Percentiles rank a stretch among this genome's conserved stretches.
These are phyloP conservation scores for Psettodes erumei DNA, from an alignment of 2,113 vertebrate species.

Conservation along the genomic window DNA sequence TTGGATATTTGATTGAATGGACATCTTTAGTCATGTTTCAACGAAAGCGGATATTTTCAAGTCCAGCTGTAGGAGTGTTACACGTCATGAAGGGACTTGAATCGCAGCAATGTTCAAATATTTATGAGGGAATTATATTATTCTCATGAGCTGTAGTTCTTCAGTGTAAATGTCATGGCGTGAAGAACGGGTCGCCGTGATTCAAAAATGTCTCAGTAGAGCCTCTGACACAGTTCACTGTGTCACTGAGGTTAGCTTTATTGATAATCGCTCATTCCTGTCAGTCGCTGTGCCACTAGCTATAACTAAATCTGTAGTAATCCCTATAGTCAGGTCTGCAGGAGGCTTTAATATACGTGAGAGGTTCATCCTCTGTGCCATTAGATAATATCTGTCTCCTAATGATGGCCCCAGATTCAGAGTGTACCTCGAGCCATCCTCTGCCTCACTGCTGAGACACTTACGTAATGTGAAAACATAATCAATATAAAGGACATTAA, in stretches of 20 bases:
- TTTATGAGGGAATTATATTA: not conserved
- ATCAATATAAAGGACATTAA: conserved; percentile 27
- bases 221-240: conserved; percentile 21
- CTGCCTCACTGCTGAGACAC: conserved; percentile 16
- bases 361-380: conserved; percentile 55
- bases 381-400: conserved; percentile 65
- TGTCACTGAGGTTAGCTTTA: conserved; percentile 27
- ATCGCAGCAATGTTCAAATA: conserved; percentile 1
- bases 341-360: conserved; percentile 58
- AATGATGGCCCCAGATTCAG: conserved; percentile 30
- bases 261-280: conserved; percentile 53
- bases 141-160: not conserved
- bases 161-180: not conserved
- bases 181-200: conserved; percentile 3
- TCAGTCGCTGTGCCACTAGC: conserved; percentile 23
- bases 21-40: not conserved
- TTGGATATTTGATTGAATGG: not conserved
- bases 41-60: not conserved
- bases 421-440: conserved; percentile 10
- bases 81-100: not conserved
- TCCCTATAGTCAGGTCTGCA: conserved; percentile 54
- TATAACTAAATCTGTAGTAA: conserved; percentile 61
- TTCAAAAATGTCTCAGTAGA: conserved; percentile 8
- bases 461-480: conserved; percentile 45
- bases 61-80: not conserved